Evolutionary conservation across 2,113 vertebrate genomes (phyloP).

Genomic region (Silurus glanis): DNA sequence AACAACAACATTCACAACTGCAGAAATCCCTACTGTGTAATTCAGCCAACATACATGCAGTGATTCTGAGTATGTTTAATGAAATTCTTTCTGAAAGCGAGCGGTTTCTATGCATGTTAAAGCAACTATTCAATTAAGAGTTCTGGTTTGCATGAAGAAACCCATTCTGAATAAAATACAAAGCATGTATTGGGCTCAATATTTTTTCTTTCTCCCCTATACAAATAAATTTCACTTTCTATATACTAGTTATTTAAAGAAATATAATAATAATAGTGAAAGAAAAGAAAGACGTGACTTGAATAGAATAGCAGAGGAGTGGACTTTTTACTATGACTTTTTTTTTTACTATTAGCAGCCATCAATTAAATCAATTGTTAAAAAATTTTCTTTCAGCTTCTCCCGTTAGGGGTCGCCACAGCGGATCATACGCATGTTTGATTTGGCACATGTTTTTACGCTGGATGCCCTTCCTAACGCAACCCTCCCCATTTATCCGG

Average conservation of each 20-base stretch:
- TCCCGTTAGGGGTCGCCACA: too few species aligned
- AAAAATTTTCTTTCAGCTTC: too few species aligned
- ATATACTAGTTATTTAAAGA: not conserved
- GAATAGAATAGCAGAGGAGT: not conserved
- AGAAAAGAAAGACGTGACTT: not conserved
- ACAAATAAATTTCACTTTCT: not conserved
- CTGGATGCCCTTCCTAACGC: too few species aligned
- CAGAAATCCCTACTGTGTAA: not conserved
- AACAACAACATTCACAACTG: not conserved
- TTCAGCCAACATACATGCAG: not conserved
- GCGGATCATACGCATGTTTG: too few species aligned
- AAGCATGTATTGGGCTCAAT: constrained; percentile 6
- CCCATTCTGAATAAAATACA: constrained; percentile 7
- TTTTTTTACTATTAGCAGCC: not conserved
- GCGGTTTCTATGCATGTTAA: constrained; percentile 18
- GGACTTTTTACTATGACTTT: not conserved
- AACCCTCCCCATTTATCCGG: too few species aligned
- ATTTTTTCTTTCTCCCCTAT: not conserved
- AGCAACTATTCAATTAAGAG: constrained; percentile 24
- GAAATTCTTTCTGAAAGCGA: constrained; percentile 12
- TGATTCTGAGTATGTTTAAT: not conserved
- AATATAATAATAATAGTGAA: not conserved
- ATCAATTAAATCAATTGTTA: not conserved
- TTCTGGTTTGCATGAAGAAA: constrained; percentile 33
- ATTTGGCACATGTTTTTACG: too few species aligned